A percentile compares a stretch with the other conserved stretches of the same genome.
These are phyloP conservation scores for Xestobium rufovillosum DNA, from an alignment of 2,888 invertebrate genomes.

Conservation along the genomic window DNA sequence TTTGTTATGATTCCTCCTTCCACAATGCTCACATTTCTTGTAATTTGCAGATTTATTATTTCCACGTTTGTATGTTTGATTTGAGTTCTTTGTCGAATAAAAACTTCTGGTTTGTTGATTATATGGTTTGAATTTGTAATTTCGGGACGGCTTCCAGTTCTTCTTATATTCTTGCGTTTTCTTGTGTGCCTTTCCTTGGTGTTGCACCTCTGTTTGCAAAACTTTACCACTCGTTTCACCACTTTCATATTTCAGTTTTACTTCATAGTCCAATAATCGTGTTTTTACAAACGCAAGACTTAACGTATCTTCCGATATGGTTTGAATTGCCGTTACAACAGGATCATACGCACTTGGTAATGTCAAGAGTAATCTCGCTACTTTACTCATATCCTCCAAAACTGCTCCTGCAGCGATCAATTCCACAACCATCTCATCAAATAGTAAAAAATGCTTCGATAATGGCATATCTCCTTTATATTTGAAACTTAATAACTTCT, in stretches of 20 bases:
- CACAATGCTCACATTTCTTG: constrained; percentile 31
- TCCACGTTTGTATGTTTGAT: constrained; percentile 4
- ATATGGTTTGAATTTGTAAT: too few species aligned
- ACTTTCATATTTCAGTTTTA: constrained; percentile 17
- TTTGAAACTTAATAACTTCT: constrained; percentile 26
- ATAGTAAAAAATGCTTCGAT: constrained; percentile 29
- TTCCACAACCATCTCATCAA: constrained; percentile 34
- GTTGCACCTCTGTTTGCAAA: too few species aligned
- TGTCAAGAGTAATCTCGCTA: constrained; percentile 34
- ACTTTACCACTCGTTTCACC: too few species aligned
- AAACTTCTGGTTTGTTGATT: background rate
- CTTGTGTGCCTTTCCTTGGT: too few species aligned
- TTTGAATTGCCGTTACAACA: constrained; percentile 36
- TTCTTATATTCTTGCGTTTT: too few species aligned
- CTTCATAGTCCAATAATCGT: constrained; percentile 22
- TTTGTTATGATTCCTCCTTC: constrained; percentile 29
- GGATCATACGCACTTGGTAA: constrained; percentile 33
- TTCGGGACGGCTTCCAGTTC: too few species aligned
- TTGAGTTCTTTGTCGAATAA: constrained; percentile 2
- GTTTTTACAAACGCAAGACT: constrained; percentile 35
- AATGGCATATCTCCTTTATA: constrained; percentile 20
- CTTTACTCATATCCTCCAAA: constrained; percentile 34
- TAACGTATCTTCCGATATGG: constrained; percentile 30
- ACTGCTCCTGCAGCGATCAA: constrained; percentile 33
- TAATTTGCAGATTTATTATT: too few species aligned